Conservation (phyloP, 1,140 invertebrate species). For the Pogonomyrmex barbatus region DNA sequence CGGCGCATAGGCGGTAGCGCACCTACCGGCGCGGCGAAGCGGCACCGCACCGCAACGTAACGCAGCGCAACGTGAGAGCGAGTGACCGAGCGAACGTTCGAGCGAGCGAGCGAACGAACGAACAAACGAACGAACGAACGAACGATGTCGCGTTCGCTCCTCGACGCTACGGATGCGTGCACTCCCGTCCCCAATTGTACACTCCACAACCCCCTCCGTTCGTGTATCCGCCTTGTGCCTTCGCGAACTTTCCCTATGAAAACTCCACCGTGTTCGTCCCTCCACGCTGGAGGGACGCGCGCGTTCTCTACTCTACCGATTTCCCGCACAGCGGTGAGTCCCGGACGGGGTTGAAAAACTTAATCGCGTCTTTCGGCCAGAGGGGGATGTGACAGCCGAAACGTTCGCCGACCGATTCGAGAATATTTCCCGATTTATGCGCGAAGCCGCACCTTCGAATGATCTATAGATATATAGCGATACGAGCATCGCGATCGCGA, state of each 20-base stretch:
- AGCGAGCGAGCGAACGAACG: background rate
- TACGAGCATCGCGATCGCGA: constrained; percentile 2
- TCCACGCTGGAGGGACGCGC: constrained; percentile 4
- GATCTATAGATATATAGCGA: background rate
- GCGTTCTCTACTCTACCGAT: constrained; percentile 44
- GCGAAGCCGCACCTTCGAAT: background rate
- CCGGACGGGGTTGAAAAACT: constrained; percentile 22
- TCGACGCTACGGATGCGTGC: constrained; percentile 64
- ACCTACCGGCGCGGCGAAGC: constrained; percentile 66
- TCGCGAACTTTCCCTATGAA: constrained; percentile 65
- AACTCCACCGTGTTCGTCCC: constrained; percentile 14
- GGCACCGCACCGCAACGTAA: constrained; percentile 22
- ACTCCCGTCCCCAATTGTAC: constrained; percentile 57
- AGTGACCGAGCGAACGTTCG: background rate
- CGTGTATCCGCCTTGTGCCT: constrained; percentile 58
- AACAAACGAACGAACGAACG: constrained; percentile 2
- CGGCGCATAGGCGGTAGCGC: constrained; percentile 63
- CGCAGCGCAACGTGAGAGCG: background rate
- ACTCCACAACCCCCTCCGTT: constrained; percentile 71
- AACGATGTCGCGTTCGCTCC: constrained; percentile 47
- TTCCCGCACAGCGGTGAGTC: constrained; percentile 52
- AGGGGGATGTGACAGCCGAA: too few species aligned
- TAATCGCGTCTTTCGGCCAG: constrained; percentile 3
- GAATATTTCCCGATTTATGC: background rate
- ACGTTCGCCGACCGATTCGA: background rate